Base-by-base conservation (phyloP, 2,797 vertebrate species). In the Epinephelus coioides region DNA sequence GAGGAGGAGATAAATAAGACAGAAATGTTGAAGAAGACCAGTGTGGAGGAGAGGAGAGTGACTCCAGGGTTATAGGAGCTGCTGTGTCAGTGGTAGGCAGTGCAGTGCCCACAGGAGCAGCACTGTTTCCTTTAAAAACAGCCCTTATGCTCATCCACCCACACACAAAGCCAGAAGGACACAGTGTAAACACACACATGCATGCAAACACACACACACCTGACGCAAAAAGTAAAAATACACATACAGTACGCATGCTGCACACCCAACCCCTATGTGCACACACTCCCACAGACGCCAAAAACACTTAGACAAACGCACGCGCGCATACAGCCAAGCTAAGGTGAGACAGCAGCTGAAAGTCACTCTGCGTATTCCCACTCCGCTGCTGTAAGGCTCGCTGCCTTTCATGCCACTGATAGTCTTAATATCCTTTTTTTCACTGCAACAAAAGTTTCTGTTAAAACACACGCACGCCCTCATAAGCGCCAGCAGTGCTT, bases 311-410 rank as follows among this genome's bases (percentile, higher is more conserved):
- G n/a, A 47, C n/a, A 71, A 21, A 73, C 69, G 65, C 62, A 21
- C 57, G 21, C n/a, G 55, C 82, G 62, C 10, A 72, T 18, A 38
- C 59, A 76, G 73, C 67, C 78, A 55, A 0, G 30, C 83, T 71
- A 83, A 86, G 79, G 76, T 79, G 67, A 81, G 51, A 72, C 78
- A 85, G 60, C 88, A 82, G 82, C 90, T 87, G 84, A 81, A 56
- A 69, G 85, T 76, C 55, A 25, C 77, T 78, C 27, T 27, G 59
- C 27, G 19, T 76, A 81, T 80, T 84, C 78, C 78, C 76, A 17
- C 69, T 67, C 50, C 62, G 23, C 75, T 21, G 56, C 79, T 76
- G 44, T 17, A 57, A 84, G 71, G 34, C 80, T 79, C 17, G 17
- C 21, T 13, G 69, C 61, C 68, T 84, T 84, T 89, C 79, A 79